Conservation (phyloP, 2,888 invertebrate species). For the Diaprepes abbreviatus region DNA sequence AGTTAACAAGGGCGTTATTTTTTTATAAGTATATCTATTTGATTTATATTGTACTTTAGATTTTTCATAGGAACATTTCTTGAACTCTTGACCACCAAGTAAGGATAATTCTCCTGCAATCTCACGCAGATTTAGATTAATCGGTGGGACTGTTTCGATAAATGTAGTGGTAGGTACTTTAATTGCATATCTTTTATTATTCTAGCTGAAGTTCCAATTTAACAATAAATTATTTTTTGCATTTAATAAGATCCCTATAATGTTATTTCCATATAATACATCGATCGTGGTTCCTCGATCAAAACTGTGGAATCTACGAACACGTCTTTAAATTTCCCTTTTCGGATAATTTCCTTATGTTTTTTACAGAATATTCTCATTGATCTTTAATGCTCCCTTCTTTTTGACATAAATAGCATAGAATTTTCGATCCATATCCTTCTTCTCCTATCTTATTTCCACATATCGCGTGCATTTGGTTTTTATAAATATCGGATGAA, state of each 20-base stretch:
- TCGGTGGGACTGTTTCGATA: slow-evolving; percentile 18
- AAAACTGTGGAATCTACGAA: slow-evolving; percentile 5
- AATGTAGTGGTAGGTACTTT: slow-evolving; percentile 9
- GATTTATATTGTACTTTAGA: slow-evolving; percentile 30
- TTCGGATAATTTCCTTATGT: background rate
- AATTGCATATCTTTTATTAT: slow-evolving; percentile 21
- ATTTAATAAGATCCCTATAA: slow-evolving; percentile 11
- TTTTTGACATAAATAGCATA: slow-evolving; percentile 18
- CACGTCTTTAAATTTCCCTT: background rate
- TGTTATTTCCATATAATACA: slow-evolving; percentile 9
- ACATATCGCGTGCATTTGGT: slow-evolving; percentile 10
- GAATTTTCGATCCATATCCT: slow-evolving; percentile 19
- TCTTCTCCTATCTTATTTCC: slow-evolving; percentile 2
- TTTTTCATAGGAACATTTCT: slow-evolving; percentile 51
- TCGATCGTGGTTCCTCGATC: background rate
- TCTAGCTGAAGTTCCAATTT: slow-evolving; percentile 15
- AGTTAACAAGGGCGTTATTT: background rate
- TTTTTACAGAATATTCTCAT: slow-evolving; percentile 11
- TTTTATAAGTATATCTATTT: slow-evolving; percentile 20
- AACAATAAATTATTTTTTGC: slow-evolving; percentile 27
- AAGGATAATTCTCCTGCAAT: slow-evolving; percentile 50
- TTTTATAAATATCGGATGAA: slow-evolving; percentile 16
- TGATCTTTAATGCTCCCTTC: slow-evolving; percentile 15
- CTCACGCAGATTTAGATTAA: slow-evolving; percentile 18
- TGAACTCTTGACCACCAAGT: slow-evolving; percentile 48